Evolutionary conservation across 2,113 vertebrate species (phyloP).

Genomic region (Hemibagrus wyckioides): DNA sequence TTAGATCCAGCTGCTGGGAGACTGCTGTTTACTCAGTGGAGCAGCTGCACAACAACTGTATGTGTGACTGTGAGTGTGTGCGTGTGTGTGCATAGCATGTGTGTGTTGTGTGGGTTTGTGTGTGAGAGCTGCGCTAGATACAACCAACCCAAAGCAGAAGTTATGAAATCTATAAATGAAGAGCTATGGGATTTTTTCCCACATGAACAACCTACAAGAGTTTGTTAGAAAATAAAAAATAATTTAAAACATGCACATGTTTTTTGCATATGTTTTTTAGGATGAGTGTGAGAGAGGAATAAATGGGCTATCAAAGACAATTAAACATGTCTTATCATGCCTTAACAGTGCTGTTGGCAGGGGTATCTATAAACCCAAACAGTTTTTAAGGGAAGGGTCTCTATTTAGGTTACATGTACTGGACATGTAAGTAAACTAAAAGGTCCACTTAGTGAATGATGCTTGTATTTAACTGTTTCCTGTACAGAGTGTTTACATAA

Average conservation of each 20-base stretch:
- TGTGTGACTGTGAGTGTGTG: conserved; percentile 34
- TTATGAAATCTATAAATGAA: conserved; percentile 2
- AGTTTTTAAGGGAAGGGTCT: background rate
- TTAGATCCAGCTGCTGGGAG: conserved; percentile 66
- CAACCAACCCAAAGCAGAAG: conserved; percentile 2
- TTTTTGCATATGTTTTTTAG: background rate
- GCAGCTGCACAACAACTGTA: conserved; percentile 59
- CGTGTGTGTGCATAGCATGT: conserved; percentile 6
- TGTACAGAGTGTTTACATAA: background rate
- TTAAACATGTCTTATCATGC: background rate
- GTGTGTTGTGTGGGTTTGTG: background rate
- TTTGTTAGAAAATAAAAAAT: background rate
- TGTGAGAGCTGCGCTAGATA: background rate
- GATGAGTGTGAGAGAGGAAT: background rate
- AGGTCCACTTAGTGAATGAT: background rate
- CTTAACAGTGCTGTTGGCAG: background rate
- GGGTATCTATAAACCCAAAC: background rate
- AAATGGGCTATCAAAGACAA: background rate
- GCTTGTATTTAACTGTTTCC: background rate
- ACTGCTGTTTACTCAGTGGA: conserved; percentile 61
- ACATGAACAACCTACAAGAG: background rate
- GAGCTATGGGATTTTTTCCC: background rate
- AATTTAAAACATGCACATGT: background rate
- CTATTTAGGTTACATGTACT: background rate
- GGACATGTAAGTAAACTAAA: background rate